Evolutionary conservation across 2,113 vertebrate genomes (phyloP).

Genomic region (Brachyhypopomus gauderio): DNA sequence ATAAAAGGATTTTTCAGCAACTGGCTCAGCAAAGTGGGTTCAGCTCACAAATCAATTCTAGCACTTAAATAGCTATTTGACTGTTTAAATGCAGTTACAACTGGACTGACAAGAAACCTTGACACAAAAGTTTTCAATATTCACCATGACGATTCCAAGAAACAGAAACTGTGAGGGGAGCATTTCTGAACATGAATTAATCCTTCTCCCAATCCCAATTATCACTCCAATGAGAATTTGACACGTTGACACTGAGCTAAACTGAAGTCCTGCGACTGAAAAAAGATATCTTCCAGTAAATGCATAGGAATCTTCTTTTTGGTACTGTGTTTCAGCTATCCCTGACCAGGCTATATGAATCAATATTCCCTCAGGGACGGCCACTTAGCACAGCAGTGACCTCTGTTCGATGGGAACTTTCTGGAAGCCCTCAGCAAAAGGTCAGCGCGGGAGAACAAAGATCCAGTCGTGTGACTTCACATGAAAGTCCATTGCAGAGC

Average conservation of each 20-base stretch:
- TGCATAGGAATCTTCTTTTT: slow-evolving; percentile 9
- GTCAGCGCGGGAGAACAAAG: background rate
- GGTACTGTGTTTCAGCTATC: background rate
- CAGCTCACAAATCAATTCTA: background rate
- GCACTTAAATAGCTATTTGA: background rate
- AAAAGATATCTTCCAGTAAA: background rate
- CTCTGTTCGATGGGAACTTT: slow-evolving; percentile 2
- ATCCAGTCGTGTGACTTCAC: slow-evolving; percentile 17
- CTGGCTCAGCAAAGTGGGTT: no score
- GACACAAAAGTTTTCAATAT: no score
- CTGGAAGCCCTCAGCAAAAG: slow-evolving; percentile 9
- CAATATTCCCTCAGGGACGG: slow-evolving; percentile 3
- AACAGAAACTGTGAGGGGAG: background rate
- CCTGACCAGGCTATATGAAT: background rate
- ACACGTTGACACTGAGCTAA: background rate
- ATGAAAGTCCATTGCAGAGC: slow-evolving; percentile 14
- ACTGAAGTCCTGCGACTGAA: background rate
- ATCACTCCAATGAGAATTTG: background rate
- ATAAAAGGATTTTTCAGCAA: no score
- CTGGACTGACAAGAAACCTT: no score
- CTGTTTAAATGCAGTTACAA: no score
- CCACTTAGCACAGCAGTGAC: background rate
- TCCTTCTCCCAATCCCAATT: no score
- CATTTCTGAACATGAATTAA: background rate
- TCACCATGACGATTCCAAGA: background rate